Base-by-base conservation (phyloP, 1,140 invertebrate genomes). In the Aphelenchoides avenae region DNA sequence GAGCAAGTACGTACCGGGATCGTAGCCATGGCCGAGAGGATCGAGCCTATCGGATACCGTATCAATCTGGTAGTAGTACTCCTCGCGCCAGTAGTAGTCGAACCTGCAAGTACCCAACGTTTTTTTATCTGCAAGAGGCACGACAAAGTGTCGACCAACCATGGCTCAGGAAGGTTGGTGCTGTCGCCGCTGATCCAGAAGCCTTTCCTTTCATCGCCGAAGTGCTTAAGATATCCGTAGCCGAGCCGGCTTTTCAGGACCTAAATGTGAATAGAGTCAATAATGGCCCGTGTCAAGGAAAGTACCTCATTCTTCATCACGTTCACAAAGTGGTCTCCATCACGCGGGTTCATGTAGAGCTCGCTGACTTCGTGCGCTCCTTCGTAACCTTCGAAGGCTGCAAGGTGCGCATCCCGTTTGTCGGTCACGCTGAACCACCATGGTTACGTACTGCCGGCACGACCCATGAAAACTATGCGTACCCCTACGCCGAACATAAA, bases 281-380 rank as follows among this genome's bases (percentile, higher is more conserved):
- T 4, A 36, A 11, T 53, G 18, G 26, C 57, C 18, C 6, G 4
- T 27, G 18, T 13, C 20, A 15, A 30, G 22, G 34, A 36, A n/a
- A n/a, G 24, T 34, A 71, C 70, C 36, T 75, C 49, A 29, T 51
- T 64, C 40, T 61, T 74, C 61, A 75, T 73, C 22, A 68, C 66
- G 51, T 72, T 49, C 15, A 70, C 29, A 41, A 69, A 73, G 13
- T 75, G 64, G 15, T 55, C 61, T 13, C 41, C 42, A 56, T 75
- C 73, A 30, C 47, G 22, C 5, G 71, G 72, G 46, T 61, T 57
- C 22, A 53, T 62, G 62, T 75, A 75, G 13, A 75, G 53, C 50
- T 75, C 73, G 29, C 57, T 55, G 15, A 77, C 65, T 58, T 75
- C 73, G 37, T 60, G 44, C 13, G 39, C 53, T 30, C 43, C 52